Conservation (phyloP, 2,113 vertebrate genomes). For the Onychorhynchus coronatus region DNA sequence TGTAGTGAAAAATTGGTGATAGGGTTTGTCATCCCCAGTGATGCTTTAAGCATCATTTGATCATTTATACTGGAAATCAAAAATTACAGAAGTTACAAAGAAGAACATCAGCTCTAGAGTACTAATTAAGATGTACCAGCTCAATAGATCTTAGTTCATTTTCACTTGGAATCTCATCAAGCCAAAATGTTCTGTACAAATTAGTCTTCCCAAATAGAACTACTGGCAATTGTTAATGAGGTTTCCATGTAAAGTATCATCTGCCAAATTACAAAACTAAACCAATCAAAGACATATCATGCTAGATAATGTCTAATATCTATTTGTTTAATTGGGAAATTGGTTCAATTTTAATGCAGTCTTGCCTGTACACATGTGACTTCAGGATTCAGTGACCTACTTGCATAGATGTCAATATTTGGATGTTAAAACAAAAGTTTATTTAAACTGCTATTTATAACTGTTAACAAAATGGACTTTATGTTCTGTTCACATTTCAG, state of each 20-base stretch:
- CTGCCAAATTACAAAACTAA: conserved; percentile 2
- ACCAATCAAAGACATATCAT: background rate
- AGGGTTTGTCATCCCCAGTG: background rate
- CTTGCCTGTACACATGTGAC: background rate
- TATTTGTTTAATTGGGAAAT: background rate
- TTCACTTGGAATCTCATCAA: conserved; percentile 37
- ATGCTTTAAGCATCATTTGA: background rate
- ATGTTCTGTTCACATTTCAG: background rate
- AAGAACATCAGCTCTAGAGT: background rate
- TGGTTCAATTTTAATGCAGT: background rate
- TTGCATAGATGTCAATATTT: background rate
- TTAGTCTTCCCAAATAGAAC: conserved; percentile 32
- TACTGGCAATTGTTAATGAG: conserved; percentile 37
- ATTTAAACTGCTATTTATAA: background rate
- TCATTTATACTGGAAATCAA: background rate
- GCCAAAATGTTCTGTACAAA: conserved; percentile 32
- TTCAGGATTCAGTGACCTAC: background rate
- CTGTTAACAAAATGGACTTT: background rate
- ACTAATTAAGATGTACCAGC: conserved; percentile 31
- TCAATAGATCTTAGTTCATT: conserved; percentile 21
- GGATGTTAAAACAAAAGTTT: background rate
- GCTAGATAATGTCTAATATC: background rate
- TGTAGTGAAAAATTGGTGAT: background rate
- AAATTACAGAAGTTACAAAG: background rate
- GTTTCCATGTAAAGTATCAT: conserved; percentile 4